Percentiles rank a stretch among this genome's conserved stretches.
Conservation (phyloP, 2,797 vertebrate genomes). For the Lophotriccus pileatus region DNA sequence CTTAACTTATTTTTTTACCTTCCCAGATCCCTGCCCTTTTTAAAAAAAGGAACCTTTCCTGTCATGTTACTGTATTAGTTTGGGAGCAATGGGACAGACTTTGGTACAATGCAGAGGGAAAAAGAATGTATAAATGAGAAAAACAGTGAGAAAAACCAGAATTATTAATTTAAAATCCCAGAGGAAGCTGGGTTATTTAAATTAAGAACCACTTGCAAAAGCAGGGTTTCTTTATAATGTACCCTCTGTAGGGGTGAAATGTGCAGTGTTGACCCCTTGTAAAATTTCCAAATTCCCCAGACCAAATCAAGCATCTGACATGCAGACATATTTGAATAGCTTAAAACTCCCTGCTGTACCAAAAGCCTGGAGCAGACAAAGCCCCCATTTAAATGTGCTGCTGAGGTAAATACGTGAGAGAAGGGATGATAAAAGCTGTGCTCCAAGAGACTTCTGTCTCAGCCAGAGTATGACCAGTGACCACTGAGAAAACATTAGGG, state of each 20-base stretch:
- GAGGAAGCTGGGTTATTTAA: background rate
- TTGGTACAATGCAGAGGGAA: background rate
- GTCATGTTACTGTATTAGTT: background rate
- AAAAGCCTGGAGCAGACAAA: background rate
- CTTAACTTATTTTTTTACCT: background rate
- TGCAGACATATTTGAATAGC: background rate
- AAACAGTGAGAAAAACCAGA: background rate
- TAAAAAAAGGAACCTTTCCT: background rate
- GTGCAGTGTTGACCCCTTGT: background rate
- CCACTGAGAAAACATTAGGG: background rate
- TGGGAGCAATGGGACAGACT: background rate
- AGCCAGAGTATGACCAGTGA: background rate
- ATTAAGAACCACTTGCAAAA: background rate
- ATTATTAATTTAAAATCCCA: background rate
- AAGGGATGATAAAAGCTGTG: background rate
- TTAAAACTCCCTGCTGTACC: background rate
- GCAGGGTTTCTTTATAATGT: background rate
- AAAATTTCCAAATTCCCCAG: background rate
- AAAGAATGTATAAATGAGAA: background rate
- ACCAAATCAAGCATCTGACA: background rate
- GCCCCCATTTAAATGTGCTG: background rate
- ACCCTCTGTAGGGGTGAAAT: background rate
- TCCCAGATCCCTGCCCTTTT: background rate
- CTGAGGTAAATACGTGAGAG: background rate
- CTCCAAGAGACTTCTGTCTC: background rate